Conservation (phyloP, 1,140 invertebrate species). For the Aethina tumida region DNA sequence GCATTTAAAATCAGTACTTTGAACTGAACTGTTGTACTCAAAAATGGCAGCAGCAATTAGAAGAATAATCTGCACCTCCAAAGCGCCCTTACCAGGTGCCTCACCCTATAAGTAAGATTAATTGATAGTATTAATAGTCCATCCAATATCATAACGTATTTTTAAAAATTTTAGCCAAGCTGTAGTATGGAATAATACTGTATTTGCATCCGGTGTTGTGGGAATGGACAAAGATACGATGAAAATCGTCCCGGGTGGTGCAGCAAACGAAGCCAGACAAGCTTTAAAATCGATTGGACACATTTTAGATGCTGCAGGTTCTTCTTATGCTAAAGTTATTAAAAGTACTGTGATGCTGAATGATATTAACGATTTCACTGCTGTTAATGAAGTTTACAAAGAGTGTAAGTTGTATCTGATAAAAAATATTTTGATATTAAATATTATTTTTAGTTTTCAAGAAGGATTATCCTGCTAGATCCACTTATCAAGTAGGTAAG, state of each 20-base stretch:
- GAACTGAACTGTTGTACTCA: too few species aligned
- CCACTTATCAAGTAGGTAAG: conserved; percentile 67
- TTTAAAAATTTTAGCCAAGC: too few species aligned
- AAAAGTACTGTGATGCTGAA: conserved; percentile 76
- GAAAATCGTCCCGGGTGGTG: conserved; percentile 63
- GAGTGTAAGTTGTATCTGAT: conserved; percentile 49
- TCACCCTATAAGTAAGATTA: too few species aligned
- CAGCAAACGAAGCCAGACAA: conserved; percentile 59
- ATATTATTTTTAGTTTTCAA: conserved; percentile 44
- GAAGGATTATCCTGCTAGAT: conserved; percentile 63
- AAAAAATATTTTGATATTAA: neutral
- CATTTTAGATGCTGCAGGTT: conserved; percentile 63
- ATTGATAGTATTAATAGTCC: too few species aligned
- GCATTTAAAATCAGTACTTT: too few species aligned
- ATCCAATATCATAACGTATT: too few species aligned
- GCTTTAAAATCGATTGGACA: conserved; percentile 67
- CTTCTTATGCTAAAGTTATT: conserved; percentile 63
- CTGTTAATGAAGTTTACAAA: conserved; percentile 75
- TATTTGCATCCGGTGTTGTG: conserved; percentile 79
- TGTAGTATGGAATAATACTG: conserved; percentile 64
- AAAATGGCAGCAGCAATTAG: too few species aligned
- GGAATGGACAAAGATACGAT: conserved; percentile 59
- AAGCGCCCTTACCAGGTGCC: too few species aligned
- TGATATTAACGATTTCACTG: conserved; percentile 69
- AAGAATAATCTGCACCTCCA: too few species aligned